Evolutionary conservation across 2,797 vertebrate species (phyloP), one percentile per base, ranked within the genome.

Genomic region (Sitta carolinensis): DNA sequence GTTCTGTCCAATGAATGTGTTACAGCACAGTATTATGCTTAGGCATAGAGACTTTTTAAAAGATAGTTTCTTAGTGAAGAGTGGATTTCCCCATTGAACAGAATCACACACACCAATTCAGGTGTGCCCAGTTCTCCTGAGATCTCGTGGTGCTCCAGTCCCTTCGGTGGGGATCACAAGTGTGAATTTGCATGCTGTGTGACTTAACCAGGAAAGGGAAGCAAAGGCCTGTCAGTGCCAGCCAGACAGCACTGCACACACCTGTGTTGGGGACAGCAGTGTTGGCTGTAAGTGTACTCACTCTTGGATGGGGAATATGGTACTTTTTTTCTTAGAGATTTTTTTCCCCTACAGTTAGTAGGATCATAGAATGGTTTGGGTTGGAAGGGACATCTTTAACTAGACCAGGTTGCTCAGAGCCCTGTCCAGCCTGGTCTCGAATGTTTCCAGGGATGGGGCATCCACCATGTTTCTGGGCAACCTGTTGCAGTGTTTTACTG

Each of bases 201-300:
- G 61, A 13, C 45, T 21, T 25, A 7, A 52, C 13, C 26, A 42
- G 74, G 47, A 87, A 16, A 70, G 45, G 52, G n/a, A 51, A 19
- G 15, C 47, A 9, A 67, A 51, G 2, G 2, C 32, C 5, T 8
- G 25, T 29, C 21, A 8, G 19, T 7, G 2, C 51, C 70, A 77
- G 57, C 13, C 58, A 73, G 59, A 16, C n/a, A 54, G 40, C 20
- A 8, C 55, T 30, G 34, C 22, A 27, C 70, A 74, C 34, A 51
- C 9, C 29, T 54, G 7, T 34, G 6, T 1, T n/a, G 17, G 19
- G 5, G 38, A 27, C 1, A 0, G 32, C 26, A 20, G 30, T 34
- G 45, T 34, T 17, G 22, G n/a, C 1, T 72, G 13, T 63, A 67
- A 43, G 38, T 10, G 13, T 61, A 20, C 19, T 73, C 40, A 29